These are phyloP conservation scores for Phaenicophaeus curvirostris DNA, from an alignment of 2,797 vertebrate genomes.

Conservation along the genomic window DNA sequence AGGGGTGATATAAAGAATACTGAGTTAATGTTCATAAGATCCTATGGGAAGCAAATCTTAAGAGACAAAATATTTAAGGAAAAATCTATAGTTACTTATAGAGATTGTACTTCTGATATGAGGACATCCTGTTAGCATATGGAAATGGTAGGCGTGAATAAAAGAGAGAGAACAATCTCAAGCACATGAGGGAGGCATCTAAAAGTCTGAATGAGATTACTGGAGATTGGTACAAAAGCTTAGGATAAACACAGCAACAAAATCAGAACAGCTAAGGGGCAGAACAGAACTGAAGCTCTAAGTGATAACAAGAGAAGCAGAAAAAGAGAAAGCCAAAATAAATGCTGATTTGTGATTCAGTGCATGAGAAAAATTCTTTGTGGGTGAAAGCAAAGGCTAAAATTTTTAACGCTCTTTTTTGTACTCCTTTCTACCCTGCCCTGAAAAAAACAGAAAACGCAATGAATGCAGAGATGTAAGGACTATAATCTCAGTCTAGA, in stretches of 20 bases:
- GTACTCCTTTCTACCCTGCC: background rate
- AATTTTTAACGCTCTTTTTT: background rate
- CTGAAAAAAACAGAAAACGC: background rate
- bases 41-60: background rate
- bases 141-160: background rate
- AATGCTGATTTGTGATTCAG: background rate
- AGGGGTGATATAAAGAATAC: background rate
- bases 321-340: background rate
- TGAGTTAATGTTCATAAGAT: background rate
- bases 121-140: background rate
- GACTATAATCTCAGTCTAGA: background rate
- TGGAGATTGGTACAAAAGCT: background rate
- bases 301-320: background rate
- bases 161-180: background rate
- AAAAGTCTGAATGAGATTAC: background rate
- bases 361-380: background rate
- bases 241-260: background rate
- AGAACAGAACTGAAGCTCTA: background rate
- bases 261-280: background rate
- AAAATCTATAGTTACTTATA: background rate
- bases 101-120: background rate
- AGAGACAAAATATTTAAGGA: background rate
- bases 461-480: background rate
- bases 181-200: background rate
- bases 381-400: background rate